Conservation (phyloP, 1,140 invertebrate genomes). For the Leptinotarsa defecta region DNA sequence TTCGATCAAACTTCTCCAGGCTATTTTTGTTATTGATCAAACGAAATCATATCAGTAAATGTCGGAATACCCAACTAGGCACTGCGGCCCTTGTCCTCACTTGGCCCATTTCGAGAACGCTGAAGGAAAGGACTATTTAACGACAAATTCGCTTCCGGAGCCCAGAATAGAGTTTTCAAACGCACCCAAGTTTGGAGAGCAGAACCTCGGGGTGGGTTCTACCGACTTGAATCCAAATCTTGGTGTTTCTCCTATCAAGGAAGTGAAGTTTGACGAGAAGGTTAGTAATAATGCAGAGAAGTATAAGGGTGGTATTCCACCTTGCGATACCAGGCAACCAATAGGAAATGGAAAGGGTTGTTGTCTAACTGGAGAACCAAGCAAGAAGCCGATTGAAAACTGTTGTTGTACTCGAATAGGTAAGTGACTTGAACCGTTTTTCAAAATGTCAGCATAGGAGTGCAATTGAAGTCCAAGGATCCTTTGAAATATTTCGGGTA, state of each 20-base stretch:
- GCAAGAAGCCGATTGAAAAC: slow-evolving; percentile 24
- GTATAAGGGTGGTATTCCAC: slow-evolving; percentile 34
- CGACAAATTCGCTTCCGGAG: slow-evolving; percentile 43
- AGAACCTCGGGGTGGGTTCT: slow-evolving; percentile 35
- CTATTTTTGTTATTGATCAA: slow-evolving; percentile 8
- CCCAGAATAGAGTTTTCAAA: slow-evolving; percentile 38
- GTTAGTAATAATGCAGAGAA: neutral
- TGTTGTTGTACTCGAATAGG: slow-evolving; percentile 4
- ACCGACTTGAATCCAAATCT: slow-evolving; percentile 39
- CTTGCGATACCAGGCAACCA: slow-evolving; percentile 20
- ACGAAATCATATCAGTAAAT: slow-evolving; percentile 17
- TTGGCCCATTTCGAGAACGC: slow-evolving; percentile 31
- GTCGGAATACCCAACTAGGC: slow-evolving; percentile 40
- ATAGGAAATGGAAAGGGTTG: slow-evolving; percentile 21
- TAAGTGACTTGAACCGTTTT: neutral
- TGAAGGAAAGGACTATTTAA: slow-evolving; percentile 32
- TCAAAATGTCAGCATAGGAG: no score
- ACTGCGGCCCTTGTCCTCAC: slow-evolving; percentile 39
- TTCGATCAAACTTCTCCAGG: neutral
- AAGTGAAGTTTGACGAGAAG: slow-evolving; percentile 13
- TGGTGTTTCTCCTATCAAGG: slow-evolving; percentile 35
- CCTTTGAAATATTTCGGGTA: no score
- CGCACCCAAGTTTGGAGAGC: slow-evolving; percentile 23
- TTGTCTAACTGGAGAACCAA: slow-evolving; percentile 12
- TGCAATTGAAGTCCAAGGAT: no score